Percentiles rank a stretch among this genome's conserved stretches.
Conservation (phyloP, 2,888 invertebrate species). For the Panzeria rudis region DNA sequence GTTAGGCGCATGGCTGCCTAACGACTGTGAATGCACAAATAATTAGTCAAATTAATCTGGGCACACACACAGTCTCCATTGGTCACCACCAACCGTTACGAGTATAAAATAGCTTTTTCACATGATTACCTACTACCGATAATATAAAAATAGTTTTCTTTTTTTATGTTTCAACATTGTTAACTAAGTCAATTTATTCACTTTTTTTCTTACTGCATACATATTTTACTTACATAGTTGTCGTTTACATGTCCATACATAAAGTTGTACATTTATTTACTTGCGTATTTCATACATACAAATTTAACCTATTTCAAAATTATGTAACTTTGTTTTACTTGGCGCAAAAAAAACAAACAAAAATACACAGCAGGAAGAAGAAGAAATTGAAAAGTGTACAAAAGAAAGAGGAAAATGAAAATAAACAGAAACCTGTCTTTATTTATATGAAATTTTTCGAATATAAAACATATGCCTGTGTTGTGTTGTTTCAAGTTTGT, state of each 20-base stretch:
- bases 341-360: slow-evolving; percentile 3
- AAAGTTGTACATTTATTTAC: background rate
- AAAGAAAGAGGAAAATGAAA: background rate
- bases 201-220: background rate
- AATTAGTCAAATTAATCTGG: slow-evolving; percentile 18
- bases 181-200: slow-evolving; percentile 19
- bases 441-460: background rate
- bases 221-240: background rate
- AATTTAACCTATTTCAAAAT: slow-evolving; percentile 53
- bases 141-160: background rate
- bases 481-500: slow-evolving; percentile 6
- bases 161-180: background rate
- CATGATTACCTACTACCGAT: background rate
- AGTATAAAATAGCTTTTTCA: slow-evolving; percentile 10
- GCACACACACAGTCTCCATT: background rate
- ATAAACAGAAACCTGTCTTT: slow-evolving; percentile 43
- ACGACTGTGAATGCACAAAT: slow-evolving; percentile 26
- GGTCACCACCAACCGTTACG: slow-evolving; percentile 26
- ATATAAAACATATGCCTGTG: slow-evolving; percentile 10
- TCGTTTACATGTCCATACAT: background rate
- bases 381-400: background rate
- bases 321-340: slow-evolving; percentile 46
- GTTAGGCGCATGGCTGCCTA: slow-evolving; percentile 6
- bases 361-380: background rate
- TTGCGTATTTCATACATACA: background rate